phyloP scores from a whole-genome alignment of 1,140 invertebrate genomes.

The Magallana ariakensis region DNA sequence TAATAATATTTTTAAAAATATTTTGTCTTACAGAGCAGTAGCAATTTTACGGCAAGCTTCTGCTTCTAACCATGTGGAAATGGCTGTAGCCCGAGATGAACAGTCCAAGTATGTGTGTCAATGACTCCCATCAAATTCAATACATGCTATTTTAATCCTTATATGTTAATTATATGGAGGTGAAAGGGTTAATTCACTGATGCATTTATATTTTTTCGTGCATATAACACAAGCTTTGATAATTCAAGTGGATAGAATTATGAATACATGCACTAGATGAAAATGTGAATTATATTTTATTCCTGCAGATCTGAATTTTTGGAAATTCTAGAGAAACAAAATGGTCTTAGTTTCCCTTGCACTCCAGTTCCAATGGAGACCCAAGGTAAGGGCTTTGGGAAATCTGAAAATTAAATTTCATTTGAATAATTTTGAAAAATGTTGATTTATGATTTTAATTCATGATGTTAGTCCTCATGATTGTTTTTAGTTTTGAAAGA shows the following conservation, averaged over 20 bases:
- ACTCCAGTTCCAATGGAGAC: constrained; percentile 57
- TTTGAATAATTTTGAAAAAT: background rate
- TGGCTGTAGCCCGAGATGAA: constrained; percentile 73
- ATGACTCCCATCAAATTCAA: background rate
- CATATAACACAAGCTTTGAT: too few relatives aligned
- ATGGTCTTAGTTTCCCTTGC: constrained; percentile 60
- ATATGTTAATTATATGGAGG: background rate
- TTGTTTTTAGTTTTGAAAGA: too few relatives aligned
- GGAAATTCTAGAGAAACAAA: constrained; percentile 67
- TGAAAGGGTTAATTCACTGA: background rate
- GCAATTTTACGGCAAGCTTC: constrained; percentile 74
- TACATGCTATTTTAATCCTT: background rate
- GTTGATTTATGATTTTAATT: too few relatives aligned
- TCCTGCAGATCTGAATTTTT: constrained; percentile 61
- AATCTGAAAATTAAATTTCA: background rate
- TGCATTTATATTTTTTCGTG: too few relatives aligned
- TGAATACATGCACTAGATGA: background rate
- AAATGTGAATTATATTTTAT: too few relatives aligned
- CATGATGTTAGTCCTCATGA: too few relatives aligned
- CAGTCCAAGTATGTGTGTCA: constrained; percentile 68
- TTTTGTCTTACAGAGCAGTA: constrained; percentile 67
- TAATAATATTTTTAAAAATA: background rate
- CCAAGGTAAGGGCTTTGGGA: constrained; percentile 16
- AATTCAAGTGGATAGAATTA: background rate
- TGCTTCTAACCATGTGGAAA: constrained; percentile 71